Evolutionary conservation across 2,888 invertebrate genomes (phyloP).

Genomic region (Meandrusa payeni): DNA sequence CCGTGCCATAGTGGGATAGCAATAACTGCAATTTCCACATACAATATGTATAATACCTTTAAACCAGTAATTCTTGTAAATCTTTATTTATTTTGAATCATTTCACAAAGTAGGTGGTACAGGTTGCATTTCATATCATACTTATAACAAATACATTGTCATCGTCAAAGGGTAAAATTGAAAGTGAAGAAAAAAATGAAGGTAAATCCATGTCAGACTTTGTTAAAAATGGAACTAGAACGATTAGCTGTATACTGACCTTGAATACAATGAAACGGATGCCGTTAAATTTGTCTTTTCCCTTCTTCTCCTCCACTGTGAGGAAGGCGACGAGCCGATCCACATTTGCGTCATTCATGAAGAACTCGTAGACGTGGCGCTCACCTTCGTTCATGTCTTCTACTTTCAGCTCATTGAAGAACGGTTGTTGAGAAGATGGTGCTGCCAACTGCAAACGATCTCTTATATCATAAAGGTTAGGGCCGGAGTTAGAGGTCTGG

Average conservation of each 20-base stretch:
- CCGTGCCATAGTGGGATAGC: conserved; percentile 89
- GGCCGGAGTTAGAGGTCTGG: too few species aligned
- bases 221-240: too few species aligned
- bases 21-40: conserved; percentile 82
- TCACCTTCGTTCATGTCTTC: conserved; percentile 84
- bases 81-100: too few species aligned
- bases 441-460: conserved; percentile 81
- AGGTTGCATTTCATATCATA: too few species aligned
- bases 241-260: conserved; percentile 58
- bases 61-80: too few species aligned
- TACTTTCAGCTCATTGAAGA: conserved; percentile 65
- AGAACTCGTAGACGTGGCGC: conserved; percentile 83
- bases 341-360: conserved; percentile 83
- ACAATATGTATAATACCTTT: too few species aligned
- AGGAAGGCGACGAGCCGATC: conserved; percentile 86
- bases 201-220: not conserved
- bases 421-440: conserved; percentile 83
- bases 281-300: conserved; percentile 88
- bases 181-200: too few species aligned
- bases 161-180: too few species aligned
- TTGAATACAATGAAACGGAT: conserved; percentile 86
- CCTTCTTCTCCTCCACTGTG: conserved; percentile 92
- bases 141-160: too few species aligned
- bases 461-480: conserved; percentile 8
- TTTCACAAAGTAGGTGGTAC: too few species aligned